phyloP scores from a whole-genome alignment of 2,888 invertebrate species.

The Sphinx pinastri region DNA sequence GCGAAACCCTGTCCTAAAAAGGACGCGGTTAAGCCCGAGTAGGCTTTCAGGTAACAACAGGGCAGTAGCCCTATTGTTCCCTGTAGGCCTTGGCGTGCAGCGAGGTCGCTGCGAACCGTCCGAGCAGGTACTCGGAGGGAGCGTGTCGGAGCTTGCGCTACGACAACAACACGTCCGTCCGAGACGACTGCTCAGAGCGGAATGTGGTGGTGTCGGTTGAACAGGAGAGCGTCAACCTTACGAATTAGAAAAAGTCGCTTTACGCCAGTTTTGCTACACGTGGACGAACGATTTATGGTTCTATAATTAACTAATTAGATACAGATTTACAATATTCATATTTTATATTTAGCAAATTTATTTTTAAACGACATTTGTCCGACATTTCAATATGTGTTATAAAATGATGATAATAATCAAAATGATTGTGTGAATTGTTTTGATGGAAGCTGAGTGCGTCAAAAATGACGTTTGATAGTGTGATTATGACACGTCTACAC shows the following conservation, averaged over 20 bases:
- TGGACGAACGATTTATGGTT: slow-evolving; percentile 34
- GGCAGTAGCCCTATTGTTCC: too few relatives aligned
- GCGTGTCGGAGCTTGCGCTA: too few relatives aligned
- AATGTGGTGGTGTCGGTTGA: too few relatives aligned
- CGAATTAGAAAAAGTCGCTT: slow-evolving; percentile 78
- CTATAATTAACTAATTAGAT: neutral
- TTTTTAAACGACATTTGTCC: neutral
- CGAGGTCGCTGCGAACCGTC: too few relatives aligned
- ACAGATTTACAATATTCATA: neutral
- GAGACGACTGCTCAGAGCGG: too few relatives aligned
- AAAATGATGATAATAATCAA: neutral
- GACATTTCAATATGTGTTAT: neutral
- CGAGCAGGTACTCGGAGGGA: too few relatives aligned
- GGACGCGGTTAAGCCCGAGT: too few relatives aligned
- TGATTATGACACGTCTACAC: slow-evolving; percentile 69
- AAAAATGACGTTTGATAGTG: slow-evolving; percentile 41
- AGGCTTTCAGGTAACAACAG: too few relatives aligned
- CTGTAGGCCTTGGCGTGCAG: too few relatives aligned
- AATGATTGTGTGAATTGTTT: neutral
- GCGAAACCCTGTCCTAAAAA: too few relatives aligned
- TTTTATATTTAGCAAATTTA: neutral
- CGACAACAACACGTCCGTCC: too few relatives aligned
- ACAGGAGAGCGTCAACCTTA: slow-evolving; percentile 82
- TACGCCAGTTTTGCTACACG: slow-evolving; percentile 57
- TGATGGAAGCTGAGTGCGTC: slow-evolving; percentile 38